Evolutionary conservation across 2,113 vertebrate genomes (phyloP).

Genomic region (Gnathonemus longibarbis): DNA sequence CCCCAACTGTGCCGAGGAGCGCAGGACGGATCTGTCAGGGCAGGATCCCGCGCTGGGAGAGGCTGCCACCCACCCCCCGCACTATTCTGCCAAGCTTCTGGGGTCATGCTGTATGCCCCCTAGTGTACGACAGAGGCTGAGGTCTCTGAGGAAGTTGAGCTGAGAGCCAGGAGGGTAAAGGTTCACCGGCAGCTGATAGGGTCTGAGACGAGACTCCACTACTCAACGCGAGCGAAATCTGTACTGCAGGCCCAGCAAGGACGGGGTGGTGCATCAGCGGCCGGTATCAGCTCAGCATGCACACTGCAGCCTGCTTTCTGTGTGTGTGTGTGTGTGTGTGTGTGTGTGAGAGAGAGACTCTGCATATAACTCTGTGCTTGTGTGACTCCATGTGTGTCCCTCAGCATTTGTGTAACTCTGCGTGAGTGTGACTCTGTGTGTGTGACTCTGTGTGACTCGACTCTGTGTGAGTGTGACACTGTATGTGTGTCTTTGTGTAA

Average conservation of each 20-base stretch:
- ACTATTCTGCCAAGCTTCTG: too few relatives aligned
- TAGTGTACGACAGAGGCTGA: background rate
- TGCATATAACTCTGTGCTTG: too few relatives aligned
- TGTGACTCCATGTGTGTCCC: too few relatives aligned
- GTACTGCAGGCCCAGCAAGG: background rate
- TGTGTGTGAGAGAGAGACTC: too few relatives aligned
- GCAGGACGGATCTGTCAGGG: background rate
- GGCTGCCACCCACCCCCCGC: background rate
- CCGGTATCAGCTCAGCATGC: background rate
- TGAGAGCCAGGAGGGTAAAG: background rate
- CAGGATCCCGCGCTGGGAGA: background rate
- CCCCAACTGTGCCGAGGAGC: background rate
- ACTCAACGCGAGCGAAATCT: background rate
- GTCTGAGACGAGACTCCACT: background rate
- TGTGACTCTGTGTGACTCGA: too few relatives aligned
- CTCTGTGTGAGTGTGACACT: too few relatives aligned
- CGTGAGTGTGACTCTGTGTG: background rate
- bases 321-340: too few relatives aligned
- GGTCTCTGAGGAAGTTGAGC: background rate
- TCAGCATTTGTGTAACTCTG: background rate
- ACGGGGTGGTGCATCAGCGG: background rate
- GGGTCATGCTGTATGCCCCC: background rate
- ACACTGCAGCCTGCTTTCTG: background rate
- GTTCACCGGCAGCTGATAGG: background rate
- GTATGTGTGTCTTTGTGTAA: too few relatives aligned